Evolutionary conservation across 2,888 invertebrate genomes (phyloP).

Genomic region (Petrolisthes cinctipes): DNA sequence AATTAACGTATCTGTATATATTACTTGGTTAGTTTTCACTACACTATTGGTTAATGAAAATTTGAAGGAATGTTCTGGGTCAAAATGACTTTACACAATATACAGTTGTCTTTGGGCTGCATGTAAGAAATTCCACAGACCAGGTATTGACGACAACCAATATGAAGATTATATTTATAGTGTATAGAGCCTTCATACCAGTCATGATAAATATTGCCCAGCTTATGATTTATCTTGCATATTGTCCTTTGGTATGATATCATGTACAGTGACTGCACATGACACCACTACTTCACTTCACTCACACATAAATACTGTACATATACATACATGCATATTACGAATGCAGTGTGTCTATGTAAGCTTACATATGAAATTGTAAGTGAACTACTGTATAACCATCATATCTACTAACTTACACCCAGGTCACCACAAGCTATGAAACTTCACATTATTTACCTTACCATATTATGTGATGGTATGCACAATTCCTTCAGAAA

Average conservation of each 20-base stretch:
- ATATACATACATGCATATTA: neutral
- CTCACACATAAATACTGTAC: neutral
- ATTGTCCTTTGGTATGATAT: no score
- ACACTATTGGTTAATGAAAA: conserved; percentile 10
- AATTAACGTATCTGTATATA: conserved; percentile 15
- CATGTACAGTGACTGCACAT: no score
- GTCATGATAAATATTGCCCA: no score
- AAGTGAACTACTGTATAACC: neutral
- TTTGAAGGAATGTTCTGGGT: conserved; percentile 12
- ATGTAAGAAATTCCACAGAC: no score
- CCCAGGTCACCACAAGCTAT: no score
- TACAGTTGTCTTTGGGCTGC: neutral
- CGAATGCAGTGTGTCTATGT: neutral
- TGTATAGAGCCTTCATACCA: no score
- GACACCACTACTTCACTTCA: neutral
- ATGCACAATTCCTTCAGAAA: neutral
- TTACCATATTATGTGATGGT: neutral
- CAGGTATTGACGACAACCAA: no score
- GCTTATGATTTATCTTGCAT: no score
- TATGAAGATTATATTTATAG: no score
- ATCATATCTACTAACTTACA: neutral
- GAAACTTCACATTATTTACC: no score
- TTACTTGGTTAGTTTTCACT: conserved; percentile 8
- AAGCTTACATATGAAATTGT: neutral
- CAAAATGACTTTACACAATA: conserved; percentile 12